These are phyloP conservation scores for Nettapus auritus DNA, from an alignment of 2,113 vertebrate species.

Conservation along the genomic window DNA sequence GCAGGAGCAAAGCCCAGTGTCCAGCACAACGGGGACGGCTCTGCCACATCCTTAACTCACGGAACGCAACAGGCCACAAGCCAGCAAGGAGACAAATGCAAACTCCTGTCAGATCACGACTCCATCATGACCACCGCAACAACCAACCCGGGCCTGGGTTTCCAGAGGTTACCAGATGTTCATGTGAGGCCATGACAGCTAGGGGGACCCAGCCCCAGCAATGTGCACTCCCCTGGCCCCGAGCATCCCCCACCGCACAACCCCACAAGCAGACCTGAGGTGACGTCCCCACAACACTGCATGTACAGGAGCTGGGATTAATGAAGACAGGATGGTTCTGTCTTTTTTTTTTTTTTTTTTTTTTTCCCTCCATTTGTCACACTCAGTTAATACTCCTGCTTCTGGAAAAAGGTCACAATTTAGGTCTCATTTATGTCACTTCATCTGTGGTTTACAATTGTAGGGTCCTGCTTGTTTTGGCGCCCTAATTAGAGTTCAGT, in stretches of 20 bases:
- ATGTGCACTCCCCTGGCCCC: neutral
- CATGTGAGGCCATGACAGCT: neutral
- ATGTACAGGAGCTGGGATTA: neutral
- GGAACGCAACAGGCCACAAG: neutral
- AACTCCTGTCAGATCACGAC: neutral
- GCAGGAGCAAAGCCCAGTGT: neutral
- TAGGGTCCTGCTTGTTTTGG: neutral
- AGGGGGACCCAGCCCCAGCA: neutral
- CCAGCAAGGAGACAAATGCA: neutral
- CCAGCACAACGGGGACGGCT: accelerated
- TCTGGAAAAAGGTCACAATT: slow-evolving; percentile 8
- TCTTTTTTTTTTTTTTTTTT: neutral
- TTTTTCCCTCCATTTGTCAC: neutral
- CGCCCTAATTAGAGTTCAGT: neutral
- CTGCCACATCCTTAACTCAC: neutral
- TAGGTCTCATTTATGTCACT: neutral
- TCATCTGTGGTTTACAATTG: neutral
- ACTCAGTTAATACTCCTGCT: slow-evolving; percentile 2
- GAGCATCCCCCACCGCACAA: neutral
- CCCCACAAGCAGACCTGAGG: neutral
- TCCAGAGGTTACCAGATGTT: neutral
- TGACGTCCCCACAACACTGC: neutral
- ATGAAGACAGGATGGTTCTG: neutral
- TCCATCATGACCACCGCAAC: neutral
- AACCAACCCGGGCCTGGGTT: neutral